phyloP scores from a whole-genome alignment of 2,888 invertebrate genomes.

The Oscheius onirici region DNA sequence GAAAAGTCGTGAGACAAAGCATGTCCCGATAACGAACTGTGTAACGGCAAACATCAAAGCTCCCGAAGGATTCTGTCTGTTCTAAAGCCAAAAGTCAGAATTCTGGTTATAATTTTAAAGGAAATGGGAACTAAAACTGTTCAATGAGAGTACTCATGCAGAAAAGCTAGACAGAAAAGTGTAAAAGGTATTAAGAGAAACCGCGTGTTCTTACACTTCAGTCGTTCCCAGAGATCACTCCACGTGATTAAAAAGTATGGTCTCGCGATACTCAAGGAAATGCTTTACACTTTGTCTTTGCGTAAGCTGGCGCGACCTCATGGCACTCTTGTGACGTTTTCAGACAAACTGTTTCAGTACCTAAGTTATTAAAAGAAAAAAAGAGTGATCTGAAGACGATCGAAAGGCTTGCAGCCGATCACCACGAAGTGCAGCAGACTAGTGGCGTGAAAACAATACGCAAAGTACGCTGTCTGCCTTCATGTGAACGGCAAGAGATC shows the following conservation, averaged over 20 bases:
- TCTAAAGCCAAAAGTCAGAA: no score
- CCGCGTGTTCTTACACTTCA: constrained; percentile 20
- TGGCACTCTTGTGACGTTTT: neutral
- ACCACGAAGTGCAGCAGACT: neutral
- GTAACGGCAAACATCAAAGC: constrained; percentile 29
- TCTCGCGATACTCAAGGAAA: constrained; percentile 6
- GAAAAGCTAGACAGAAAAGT: constrained; percentile 1
- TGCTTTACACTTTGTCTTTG: constrained; percentile 15
- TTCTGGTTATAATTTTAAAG: neutral
- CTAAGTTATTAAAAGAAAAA: no score
- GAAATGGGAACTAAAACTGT: neutral
- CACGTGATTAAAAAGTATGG: constrained; percentile 14
- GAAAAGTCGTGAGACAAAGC: constrained; percentile 31
- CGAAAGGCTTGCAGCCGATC: neutral
- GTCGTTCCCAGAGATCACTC: neutral
- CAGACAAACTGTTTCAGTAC: neutral
- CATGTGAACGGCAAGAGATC: constrained; percentile 5
- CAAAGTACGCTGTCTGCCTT: constrained; percentile 9
- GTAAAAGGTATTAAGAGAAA: constrained; percentile 9
- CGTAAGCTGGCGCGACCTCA: constrained; percentile 10
- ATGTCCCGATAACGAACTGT: constrained; percentile 28
- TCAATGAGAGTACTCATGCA: neutral
- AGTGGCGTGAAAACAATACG: neutral
- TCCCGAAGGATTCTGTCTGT: neutral
- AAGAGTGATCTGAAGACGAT: neutral